These are phyloP conservation scores for Muschampia staudingeri DNA, from an alignment of 2,888 invertebrate species.

Conservation along the genomic window DNA sequence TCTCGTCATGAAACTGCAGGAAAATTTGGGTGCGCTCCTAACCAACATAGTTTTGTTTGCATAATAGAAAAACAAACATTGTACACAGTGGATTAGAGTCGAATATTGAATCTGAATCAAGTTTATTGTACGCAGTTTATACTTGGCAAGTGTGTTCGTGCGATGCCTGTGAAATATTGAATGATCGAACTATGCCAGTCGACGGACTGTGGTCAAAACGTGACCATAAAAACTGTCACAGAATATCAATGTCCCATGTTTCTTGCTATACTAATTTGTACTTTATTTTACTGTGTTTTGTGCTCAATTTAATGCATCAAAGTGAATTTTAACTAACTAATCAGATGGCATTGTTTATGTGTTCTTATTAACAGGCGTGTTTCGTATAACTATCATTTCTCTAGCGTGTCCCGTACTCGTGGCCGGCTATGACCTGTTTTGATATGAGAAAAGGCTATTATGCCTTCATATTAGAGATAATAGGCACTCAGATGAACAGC, in stretches of 20 bases:
- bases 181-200: conserved; percentile 72
- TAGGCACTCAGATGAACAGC: conserved; percentile 44
- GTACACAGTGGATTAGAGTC: conserved; percentile 36
- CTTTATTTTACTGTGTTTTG: conserved; percentile 39
- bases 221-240: conserved; percentile 77
- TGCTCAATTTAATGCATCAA: conserved; percentile 31
- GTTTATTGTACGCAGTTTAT: conserved; percentile 58
- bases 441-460: conserved; percentile 49
- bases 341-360: conserved; percentile 69
- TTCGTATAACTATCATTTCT: conserved; percentile 50
- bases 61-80: conserved; percentile 35
- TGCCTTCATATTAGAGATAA: conserved; percentile 52
- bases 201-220: conserved; percentile 73
- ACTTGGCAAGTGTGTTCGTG: conserved; percentile 72
- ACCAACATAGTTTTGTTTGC: conserved; percentile 49
- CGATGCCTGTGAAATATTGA: conserved; percentile 77
- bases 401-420: conserved; percentile 46
- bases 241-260: conserved; percentile 73
- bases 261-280: conserved; percentile 59
- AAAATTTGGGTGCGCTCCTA: conserved; percentile 44
- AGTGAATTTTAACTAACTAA: conserved; percentile 45
- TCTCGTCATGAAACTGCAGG: conserved; percentile 36
- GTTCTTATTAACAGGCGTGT: conserved; percentile 46
- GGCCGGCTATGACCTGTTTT: conserved; percentile 50
- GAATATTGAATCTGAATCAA: conserved; percentile 2